Evolutionary conservation across 2,888 invertebrate species (phyloP).

Genomic region (Melikaiella ostensackeni): DNA sequence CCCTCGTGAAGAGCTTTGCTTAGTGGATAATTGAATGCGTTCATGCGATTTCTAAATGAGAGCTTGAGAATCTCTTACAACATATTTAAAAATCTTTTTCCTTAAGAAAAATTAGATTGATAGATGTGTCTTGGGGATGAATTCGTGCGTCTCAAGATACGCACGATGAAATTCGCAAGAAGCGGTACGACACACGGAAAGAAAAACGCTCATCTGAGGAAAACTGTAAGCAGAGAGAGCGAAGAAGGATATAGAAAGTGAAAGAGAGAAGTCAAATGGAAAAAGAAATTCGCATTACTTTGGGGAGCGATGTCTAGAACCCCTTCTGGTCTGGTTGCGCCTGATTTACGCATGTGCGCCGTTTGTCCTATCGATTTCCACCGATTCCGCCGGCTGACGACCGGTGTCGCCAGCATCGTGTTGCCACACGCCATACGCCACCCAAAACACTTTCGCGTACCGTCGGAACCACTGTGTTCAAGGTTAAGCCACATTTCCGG

Average conservation of each 20-base stretch:
- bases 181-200: conserved; percentile 31
- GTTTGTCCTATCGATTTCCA: conserved; percentile 72
- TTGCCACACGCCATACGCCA: conserved; percentile 66
- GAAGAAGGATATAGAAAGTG: conserved; percentile 50
- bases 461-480: conserved; percentile 73
- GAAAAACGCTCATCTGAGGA: conserved; percentile 27
- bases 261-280: conserved; percentile 62
- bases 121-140: conserved; percentile 1
- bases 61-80: neutral
- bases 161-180: conserved; percentile 30
- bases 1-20: no score
- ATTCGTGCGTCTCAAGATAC: conserved; percentile 22
- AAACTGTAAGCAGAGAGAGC: conserved; percentile 29
- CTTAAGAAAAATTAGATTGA: conserved; percentile 24
- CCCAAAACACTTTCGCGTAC: conserved; percentile 75
- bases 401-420: conserved; percentile 65
- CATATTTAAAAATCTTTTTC: conserved; percentile 5
- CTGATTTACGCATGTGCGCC: conserved; percentile 68
- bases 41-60: neutral
- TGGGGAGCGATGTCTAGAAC: conserved; percentile 63
- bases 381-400: conserved; percentile 66
- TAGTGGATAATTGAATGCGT: no score
- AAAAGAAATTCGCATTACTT: conserved; percentile 72
- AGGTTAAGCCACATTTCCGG: conserved; percentile 72
- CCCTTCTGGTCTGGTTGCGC: conserved; percentile 56